Evolutionary conservation across 2,113 vertebrate genomes (phyloP).

Genomic region (Podocnemis expansa): DNA sequence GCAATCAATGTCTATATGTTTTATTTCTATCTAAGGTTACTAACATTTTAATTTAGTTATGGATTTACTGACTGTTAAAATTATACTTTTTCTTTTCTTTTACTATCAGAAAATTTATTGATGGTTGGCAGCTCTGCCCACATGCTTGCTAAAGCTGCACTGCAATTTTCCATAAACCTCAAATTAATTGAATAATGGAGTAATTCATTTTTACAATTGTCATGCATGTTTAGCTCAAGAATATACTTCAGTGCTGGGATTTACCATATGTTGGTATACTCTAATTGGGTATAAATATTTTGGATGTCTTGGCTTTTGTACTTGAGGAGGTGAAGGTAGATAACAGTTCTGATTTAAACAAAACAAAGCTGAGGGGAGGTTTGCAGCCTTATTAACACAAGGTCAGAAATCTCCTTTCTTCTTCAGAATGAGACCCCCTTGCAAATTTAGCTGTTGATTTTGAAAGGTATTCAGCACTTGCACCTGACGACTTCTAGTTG

Average conservation of each 20-base stretch:
- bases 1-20: no score
- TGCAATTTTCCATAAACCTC: not conserved
- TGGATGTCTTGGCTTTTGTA: not conserved
- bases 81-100: no score
- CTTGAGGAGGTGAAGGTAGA: not conserved
- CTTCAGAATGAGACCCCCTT: not conserved
- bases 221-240: not conserved
- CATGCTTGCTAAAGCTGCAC: not conserved
- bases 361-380: not conserved
- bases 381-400: not conserved
- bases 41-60: no score
- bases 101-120: no score
- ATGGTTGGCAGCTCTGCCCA: no score
- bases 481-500: not conserved
- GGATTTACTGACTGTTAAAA: no score
- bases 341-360: not conserved
- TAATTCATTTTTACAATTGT: not conserved
- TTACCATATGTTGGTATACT: not conserved
- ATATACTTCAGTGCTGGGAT: not conserved
- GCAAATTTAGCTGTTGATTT: not conserved
- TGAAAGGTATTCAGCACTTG: not conserved
- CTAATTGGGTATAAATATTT: not conserved
- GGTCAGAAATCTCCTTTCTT: conserved; percentile 30
- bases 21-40: no score
- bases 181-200: not conserved